Evolutionary conservation across 2,113 vertebrate genomes (phyloP).

Genomic region (Cynoglossus semilaevis): DNA sequence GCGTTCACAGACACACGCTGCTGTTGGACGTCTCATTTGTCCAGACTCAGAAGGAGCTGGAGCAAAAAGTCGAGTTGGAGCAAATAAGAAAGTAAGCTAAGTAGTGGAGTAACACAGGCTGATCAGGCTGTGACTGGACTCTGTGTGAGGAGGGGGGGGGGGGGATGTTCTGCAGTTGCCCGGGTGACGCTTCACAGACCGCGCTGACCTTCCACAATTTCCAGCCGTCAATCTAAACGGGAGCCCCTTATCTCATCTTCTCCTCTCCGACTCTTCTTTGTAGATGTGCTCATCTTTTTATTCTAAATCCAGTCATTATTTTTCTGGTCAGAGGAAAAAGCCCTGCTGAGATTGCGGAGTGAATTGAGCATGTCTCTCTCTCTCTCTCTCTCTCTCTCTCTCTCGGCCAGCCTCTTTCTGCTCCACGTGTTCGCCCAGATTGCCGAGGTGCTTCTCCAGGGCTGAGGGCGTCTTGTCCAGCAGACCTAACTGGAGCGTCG

Average conservation of each 20-base stretch:
- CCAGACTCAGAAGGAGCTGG: conserved; percentile 20
- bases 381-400: conserved; percentile 59
- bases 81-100: conserved; percentile 28
- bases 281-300: conserved; percentile 79
- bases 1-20: conserved; percentile 21
- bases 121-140: conserved; percentile 62
- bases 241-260: conserved; percentile 62
- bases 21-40: conserved; percentile 56
- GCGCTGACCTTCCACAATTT: conserved; percentile 72
- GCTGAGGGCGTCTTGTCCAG: conserved; percentile 68
- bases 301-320: conserved; percentile 79
- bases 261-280: conserved; percentile 64
- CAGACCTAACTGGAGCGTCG: conserved; percentile 77
- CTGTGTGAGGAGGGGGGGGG: not conserved
- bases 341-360: conserved; percentile 73
- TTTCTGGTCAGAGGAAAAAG: conserved; percentile 76
- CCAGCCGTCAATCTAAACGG: conserved; percentile 76
- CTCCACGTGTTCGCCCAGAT: conserved; percentile 73
- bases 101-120: conserved; percentile 49
- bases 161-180: conserved; percentile 47
- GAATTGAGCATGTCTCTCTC: conserved; percentile 78
- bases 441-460: conserved; percentile 61
- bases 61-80: conserved; percentile 22
- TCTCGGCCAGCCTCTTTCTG: conserved; percentile 61
- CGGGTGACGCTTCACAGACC: conserved; percentile 68